Percentiles rank a stretch among this genome's conserved stretches.
Conservation (phyloP, 2,797 vertebrate species). For the Premnoplex brunnescens region DNA sequence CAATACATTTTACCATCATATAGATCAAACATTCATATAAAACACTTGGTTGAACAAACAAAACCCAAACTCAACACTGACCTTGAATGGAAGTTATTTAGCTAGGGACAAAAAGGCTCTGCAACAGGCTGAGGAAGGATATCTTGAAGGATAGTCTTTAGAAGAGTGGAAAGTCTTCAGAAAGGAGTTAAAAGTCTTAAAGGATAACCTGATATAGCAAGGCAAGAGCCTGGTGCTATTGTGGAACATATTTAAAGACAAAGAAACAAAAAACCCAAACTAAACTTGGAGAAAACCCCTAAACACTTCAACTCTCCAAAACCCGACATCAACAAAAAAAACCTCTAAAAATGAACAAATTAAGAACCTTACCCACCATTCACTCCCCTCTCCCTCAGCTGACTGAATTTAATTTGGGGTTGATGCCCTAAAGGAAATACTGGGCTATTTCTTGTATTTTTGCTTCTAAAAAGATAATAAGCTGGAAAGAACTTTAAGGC, state of each 20-base stretch:
- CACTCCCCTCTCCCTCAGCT: accelerated
- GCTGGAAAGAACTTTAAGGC: background rate
- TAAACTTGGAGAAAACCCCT: background rate
- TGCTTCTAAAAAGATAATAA: background rate
- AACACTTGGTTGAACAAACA: background rate
- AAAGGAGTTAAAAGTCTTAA: background rate
- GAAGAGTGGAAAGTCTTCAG: background rate
- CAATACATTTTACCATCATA: background rate
- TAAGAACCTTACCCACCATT: background rate
- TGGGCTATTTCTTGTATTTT: background rate
- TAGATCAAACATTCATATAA: background rate
- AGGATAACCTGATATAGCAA: background rate
- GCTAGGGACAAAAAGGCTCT: background rate
- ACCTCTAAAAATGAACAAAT: background rate
- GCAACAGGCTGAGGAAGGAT: background rate
- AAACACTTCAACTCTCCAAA: background rate
- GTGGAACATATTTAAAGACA: background rate
- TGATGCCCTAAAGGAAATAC: background rate
- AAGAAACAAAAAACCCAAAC: background rate
- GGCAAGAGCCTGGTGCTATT: background rate
- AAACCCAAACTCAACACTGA: background rate
- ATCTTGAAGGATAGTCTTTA: background rate
- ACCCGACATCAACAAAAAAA: background rate
- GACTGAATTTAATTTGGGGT: background rate
- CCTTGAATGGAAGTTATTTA: background rate